Base-by-base conservation (phyloP, 2,797 vertebrate genomes). In the Huso huso region DNA sequence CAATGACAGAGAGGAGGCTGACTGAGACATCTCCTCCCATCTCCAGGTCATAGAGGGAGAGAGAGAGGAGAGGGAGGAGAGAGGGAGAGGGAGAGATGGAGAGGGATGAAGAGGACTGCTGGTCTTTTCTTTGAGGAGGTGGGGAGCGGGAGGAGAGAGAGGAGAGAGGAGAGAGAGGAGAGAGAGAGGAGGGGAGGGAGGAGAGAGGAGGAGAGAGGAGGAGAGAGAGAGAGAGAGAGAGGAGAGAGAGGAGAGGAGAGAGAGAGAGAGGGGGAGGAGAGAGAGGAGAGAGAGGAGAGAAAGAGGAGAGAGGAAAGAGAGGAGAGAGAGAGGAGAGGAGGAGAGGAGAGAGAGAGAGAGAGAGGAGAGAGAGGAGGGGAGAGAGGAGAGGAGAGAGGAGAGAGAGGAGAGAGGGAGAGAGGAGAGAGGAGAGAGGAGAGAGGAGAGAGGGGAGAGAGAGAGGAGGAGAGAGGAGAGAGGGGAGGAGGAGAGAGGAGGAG, bases 181-280 rank as follows among this genome's bases (percentile, higher is more conserved):
- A 60, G 0, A 1, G 13, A 66, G 8, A 65, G 9, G 61, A 49
- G 63, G 48, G 64, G 66, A 63, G n/a, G 13, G 58, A 37, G 37
- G 53, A 48, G 61, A 8, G 69, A 73, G 62, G 62, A 69, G 49
- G 37, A 49, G 66, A 59, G 49, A 10, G 10, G 12, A 55, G 12
- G 15, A 11, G 15, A 65, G 10, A 68, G 49, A 49, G 49, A 61
- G 12, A 12, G 7, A 23, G 2, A 15, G 37, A 55, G n/a, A 49
- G 18, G 49, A 63, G 70, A 63, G 58, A 9, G 65, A 78, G 63
- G 66, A 23, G 6, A 62, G 49, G 48, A 51, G 58, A 51, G 49
- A 15, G 12, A 51, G 57, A 51, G 13, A 61, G 57, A 61, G 48
- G 50, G 58, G 18, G 48, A 61, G 57, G 15, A 49, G 11, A n/a